Evolutionary conservation across 2,888 invertebrate genomes (phyloP), one percentile per base, ranked within the genome.

Genomic region (Euzophera pinguis): DNA sequence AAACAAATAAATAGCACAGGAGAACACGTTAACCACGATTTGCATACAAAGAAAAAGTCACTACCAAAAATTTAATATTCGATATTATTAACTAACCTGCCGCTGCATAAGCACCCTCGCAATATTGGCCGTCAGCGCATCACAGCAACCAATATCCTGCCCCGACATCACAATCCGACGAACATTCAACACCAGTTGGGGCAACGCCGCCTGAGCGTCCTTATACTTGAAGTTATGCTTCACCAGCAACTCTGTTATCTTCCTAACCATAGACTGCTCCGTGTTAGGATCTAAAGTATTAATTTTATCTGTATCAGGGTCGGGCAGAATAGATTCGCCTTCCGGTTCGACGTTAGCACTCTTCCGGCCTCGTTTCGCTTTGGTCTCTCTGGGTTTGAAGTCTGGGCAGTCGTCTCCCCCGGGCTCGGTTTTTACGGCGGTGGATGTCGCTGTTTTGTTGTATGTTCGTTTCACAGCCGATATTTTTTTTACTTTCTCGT

Each of bases 121-220:
- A 10, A 86, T 78, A 52, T 73, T 78, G 2, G 67, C 59, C 0
- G 77, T 74, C 8, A 84, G 53, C 3, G 73, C 70, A 47, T 82
- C 77, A 3, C 63, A 55, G 1, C 58, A 54, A 0, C 64, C 59
- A 0, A 64, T 53, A 4, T 71, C 52, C 16, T 62, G 61, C 1
- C 71, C 69, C 34, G 61, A 64, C 0, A 65, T 55, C 4, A 81
- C 70, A 9, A 77, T 63, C 6, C 58, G 60, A 12, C 69, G 62
- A 0, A 79, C 75, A 16, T 65, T 69, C 0, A 47, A 38, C 6
- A 77, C 67, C 8, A 78, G 53, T 10, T 62, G 56, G 0, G 69
- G 50, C n/a, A 75, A 59, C 13, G 71, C 67, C 0, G 54, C 22
- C 0, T 65, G 53, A 3, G 57, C 59, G 16, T 59, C 59, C 3